Evolutionary conservation across 2,888 invertebrate species (phyloP), one percentile per base, ranked within the genome.

Genomic region (Allolobophora icterica): DNA sequence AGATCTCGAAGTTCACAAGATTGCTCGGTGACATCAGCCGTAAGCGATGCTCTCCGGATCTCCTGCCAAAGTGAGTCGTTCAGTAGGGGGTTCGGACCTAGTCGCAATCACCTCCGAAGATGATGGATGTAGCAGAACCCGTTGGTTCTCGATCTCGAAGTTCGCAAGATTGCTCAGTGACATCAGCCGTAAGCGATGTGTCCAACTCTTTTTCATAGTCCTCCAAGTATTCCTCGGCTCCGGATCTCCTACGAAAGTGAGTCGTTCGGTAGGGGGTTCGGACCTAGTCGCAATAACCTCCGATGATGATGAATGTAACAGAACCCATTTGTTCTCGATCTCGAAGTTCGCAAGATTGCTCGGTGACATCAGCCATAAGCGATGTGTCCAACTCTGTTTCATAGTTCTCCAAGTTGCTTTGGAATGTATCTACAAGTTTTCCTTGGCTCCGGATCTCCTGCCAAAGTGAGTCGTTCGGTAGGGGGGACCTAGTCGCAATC

Each of bases 241-340:
- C 87, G 87, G 34, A 87, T 87, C 35, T 15, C 38, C 84, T 34
- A 3, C 87, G 35, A 87, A 13, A 87, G 87, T 0, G 34, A 87
- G 24, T 87, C 87, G 24, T 35, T 8, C n/a, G n/a, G 87, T 1
- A 24, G 87, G 87, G 3, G 87, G 87, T 24, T 87, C 87, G 2
- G 87, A 87, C 6, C 87, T n/a, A n/a, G n/a, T n/a, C n/a, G n/a
- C n/a, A n/a, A n/a, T n/a, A 35, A 24, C 87, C 33, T 34, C 87
- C 87, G 38, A 87, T 87, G 38, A 87, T 34, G 21, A 87, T 87
- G 87, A 87, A 87, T 24, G 87, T 87, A 5, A 87, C 38, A 34
- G 87, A 87, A 30, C 71, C 71, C n/a, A 13, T 8, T 13, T 30
- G 71, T 15, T 34, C 38, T 35, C 8, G 33, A n/a, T n/a, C n/a